Base-by-base conservation (phyloP, 1,140 invertebrate species). In the Vanessa atalanta region DNA sequence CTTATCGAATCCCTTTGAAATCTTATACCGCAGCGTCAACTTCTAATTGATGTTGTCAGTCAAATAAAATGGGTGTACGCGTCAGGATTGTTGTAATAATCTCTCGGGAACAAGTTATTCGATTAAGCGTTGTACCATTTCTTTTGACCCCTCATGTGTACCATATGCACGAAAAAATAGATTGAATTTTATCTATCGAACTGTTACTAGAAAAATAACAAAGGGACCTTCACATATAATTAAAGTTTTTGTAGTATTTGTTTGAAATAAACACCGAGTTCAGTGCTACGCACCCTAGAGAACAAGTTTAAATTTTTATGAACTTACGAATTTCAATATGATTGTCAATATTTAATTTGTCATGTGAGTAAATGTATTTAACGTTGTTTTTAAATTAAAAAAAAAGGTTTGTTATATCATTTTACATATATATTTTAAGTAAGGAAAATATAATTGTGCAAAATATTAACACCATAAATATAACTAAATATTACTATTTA, bases 1-100 rank as follows among this genome's bases (percentile, higher is more conserved):
- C 57, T 80, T 78, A 82, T 83, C 76, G 55, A 77, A 75, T 75
- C 78, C 84, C 83, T 89, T 89, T 90, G 89, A 84, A 91, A 91
- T 75, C 75, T 65, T 76, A 91, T 75, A 88, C 89, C 89, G 84
- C 78, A 57, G 75, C 81, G 85, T 89, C 85, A 85, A 88, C 73
- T 81, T 75, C 83, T 91, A 91, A 91, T 91, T 91, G 89, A 88
- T 84, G 83, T 86, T 88, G 89, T 89, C 89, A 91, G 82, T 91
- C 87, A 87, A 85, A 87, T 85, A 82, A 85, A 88, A 83, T 79
- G 79, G 76, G 76, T 73, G n/a, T 74, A 79, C 70, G 73, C 72
- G 73, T 75, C 76, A 76, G 79, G 81, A 72, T 82, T 80, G 74
- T 57, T 83, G 82, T 83, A 81, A 84, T 87, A 77, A 83, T 86